Evolutionary conservation across 1,140 invertebrate genomes (phyloP), one percentile per base, ranked within the genome.

Genomic region (Colletes latitarsis): DNA sequence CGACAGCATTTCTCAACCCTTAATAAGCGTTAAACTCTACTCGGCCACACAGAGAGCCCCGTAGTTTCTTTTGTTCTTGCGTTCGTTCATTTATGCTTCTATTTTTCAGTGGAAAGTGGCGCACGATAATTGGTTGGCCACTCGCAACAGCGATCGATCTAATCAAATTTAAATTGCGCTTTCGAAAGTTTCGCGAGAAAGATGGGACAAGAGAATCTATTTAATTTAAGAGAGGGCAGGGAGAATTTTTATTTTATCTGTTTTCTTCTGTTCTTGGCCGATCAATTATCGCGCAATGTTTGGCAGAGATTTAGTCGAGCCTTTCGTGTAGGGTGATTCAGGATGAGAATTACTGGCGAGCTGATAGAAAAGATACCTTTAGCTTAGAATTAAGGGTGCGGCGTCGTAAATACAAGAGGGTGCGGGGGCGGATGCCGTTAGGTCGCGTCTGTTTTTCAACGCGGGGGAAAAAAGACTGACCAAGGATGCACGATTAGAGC

Each of bases 331-430:
- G 14, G n/a, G 43, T 4, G 58, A 21, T 57, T 30, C 41, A 12
- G 53, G 43, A 12, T 43, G 53, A 68, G 49, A 64, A 53, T 53
- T 19, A 58, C 62, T 17, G 68, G 41, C 49, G 19, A 58, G 41
- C 39, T 41, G 63, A 64, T 43, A 41, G 63, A 62, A 60, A 62
- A 77, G 62, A 66, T 46, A 60, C 17, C 57, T 30, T 52, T 57
- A 52, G 43, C 14, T 12, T 70, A 60, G 8, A 67, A 3, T 19
- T 49, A 52, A 46, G 21, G 53, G 43, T 46, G 63, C 14, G 19
- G 9, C 4, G 55, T 52, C 15, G 21, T 49, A 19, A 39, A 77
- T 60, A 39, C 12, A 30, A 68, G 39, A n/a, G 52, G 14, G 39
- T 21, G 14, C 12, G 10, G 0, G 19, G 43, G 64, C 0, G 55